A percentile compares a stretch with the other conserved stretches of the same genome.
Evolutionary conservation across 64 coral and sea anemone genomes (phyloP).

Genomic region (Anthopleura sola): DNA sequence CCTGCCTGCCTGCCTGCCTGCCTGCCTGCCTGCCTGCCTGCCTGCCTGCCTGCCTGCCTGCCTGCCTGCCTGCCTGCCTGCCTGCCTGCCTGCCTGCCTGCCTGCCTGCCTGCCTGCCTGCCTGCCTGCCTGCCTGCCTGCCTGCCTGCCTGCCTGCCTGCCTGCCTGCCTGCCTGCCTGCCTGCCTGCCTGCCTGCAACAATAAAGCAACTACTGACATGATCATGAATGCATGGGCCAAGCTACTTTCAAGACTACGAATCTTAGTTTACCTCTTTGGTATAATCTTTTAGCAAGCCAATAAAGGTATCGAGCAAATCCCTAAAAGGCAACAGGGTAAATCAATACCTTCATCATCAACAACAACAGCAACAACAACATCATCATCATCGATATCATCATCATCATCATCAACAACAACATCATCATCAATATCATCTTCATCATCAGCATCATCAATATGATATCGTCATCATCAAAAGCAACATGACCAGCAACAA

Average conservation of each 20-base stretch:
- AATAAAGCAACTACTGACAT: no score
- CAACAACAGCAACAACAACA: not conserved
- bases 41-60: no score
- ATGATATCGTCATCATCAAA: not conserved
- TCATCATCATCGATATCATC: not conserved
- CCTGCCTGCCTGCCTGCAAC: no score
- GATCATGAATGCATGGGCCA: not conserved
- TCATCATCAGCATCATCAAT: no score
- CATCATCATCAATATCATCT: not conserved
- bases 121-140: no score
- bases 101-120: no score
- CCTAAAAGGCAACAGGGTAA: conserved; percentile 21
- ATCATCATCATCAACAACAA: not conserved
- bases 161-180: no score
- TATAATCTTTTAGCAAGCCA: conserved; percentile 90
- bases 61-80: no score
- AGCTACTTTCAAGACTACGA: not conserved
- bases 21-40: no score
- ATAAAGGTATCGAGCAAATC: conserved; percentile 93
- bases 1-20: no score
- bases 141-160: no score
- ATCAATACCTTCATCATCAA: not conserved
- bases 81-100: no score
- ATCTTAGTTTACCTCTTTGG: conserved; percentile 70
- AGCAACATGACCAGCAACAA: not conserved